Evolutionary conservation across 2,113 vertebrate species (phyloP).

Genomic region (Steatornis caripensis): DNA sequence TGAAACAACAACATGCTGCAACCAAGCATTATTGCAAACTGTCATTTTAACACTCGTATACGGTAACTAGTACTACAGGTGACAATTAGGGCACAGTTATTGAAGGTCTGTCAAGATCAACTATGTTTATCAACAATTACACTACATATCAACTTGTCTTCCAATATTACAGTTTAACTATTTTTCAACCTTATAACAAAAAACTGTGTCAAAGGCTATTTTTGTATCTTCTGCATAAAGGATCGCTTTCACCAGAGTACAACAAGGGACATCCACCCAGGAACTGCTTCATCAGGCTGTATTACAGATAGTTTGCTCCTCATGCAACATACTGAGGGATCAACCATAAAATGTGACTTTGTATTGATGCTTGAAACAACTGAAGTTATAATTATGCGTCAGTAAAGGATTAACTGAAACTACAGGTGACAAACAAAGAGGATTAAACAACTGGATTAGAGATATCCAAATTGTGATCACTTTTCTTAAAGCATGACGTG

Average conservation of each 20-base stretch:
- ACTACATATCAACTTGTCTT: neutral
- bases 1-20: neutral
- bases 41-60: neutral
- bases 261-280: neutral
- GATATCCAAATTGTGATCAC: neutral
- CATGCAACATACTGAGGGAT: neutral
- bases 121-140: neutral
- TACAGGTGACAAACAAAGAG: slow-evolving; percentile 1
- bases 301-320: neutral
- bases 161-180: neutral
- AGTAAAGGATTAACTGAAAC: slow-evolving; percentile 25
- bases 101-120: neutral
- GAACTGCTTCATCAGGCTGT: neutral
- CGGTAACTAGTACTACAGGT: accelerated
- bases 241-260: neutral
- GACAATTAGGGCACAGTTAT: neutral
- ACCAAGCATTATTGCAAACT: neutral
- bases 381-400: neutral
- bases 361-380: neutral
- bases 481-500: neutral
- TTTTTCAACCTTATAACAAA: neutral
- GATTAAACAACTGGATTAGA: slow-evolving; percentile 29
- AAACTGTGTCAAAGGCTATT: neutral
- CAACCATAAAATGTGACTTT: slow-evolving; percentile 3
- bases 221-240: neutral